Evolutionary conservation across 2,797 vertebrate genomes (phyloP).

Genomic region (Scolopax bukidnonensis): DNA sequence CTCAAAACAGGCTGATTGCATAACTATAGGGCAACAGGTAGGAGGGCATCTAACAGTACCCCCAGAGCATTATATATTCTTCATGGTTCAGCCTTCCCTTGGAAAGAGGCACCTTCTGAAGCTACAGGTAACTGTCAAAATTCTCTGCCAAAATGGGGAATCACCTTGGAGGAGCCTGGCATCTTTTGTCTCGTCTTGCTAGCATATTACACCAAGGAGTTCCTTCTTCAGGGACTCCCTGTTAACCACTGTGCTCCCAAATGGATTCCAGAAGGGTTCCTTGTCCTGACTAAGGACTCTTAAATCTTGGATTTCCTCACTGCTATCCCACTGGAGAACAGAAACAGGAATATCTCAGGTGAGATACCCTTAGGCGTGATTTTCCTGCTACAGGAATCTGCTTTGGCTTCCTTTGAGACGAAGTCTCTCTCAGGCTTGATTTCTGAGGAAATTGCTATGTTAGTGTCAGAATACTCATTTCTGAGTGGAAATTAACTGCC

Average conservation of each 20-base stretch:
- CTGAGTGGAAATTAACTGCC: neutral
- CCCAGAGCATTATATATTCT: neutral
- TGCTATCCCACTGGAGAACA: neutral
- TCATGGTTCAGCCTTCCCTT: neutral
- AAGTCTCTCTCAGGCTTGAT: neutral
- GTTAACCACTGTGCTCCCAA: neutral
- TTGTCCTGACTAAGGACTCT: neutral
- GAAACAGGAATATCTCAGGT: neutral
- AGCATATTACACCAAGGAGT: neutral
- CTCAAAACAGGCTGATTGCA: constrained; percentile 54
- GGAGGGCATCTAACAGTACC: constrained; percentile 44
- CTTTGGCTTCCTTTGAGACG: neutral
- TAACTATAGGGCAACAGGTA: constrained; percentile 69
- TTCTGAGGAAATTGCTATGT: neutral
- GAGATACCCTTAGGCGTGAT: neutral
- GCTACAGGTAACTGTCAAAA: neutral
- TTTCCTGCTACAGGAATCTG: neutral
- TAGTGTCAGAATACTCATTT: constrained; percentile 1
- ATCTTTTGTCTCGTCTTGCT: constrained; percentile 13
- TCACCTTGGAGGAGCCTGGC: neutral
- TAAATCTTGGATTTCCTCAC: neutral
- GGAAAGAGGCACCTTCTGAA: neutral
- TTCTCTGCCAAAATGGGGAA: neutral
- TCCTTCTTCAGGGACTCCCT: constrained; percentile 13
- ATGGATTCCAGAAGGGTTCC: neutral